Base-by-base conservation (phyloP, 35 echinoderm and acorn worm species). In the Apostichopus japonicus region DNA sequence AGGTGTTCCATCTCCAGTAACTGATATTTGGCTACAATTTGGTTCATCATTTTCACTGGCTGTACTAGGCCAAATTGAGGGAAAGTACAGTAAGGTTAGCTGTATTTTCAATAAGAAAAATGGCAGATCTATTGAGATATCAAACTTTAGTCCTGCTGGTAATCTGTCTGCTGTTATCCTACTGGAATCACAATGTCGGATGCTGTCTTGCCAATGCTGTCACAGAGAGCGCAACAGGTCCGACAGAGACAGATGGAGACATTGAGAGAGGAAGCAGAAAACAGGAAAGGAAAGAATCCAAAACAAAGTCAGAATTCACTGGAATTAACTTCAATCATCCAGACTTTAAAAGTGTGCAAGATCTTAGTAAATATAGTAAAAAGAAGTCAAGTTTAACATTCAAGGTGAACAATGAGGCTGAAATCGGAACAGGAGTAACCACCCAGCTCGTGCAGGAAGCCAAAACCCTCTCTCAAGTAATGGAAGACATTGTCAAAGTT, bases 351-450 rank as follows among this genome's bases (percentile, higher is more conserved):
- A 89, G 16, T 33, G 72, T 65, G 86, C 86, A 67, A 73, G 86
- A 89, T 17, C 24, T 72, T 16, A 65, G 56, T 53, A 84, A 59
- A 58, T 89, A 89, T 73, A 89, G 63, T 54, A 57, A 89, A 53
- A 89, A 89, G 24, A 10, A 89, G 54, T 51, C 86, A 16, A 89
- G 86, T 73, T 4, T 89, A 8, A 89, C 61, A 71, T 89, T 73
- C n/a, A 87, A 58, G 24, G 86, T 89, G 1, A 89, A 89, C 86
- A 51, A 72, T 15, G 86, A 89, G 86, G 86, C 86, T 67, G 86
- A 89, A 63, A 54, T 89, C 63, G 19, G 86, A 73, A 89, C 86
- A 54, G 86, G 86, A 21, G 86, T 89, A 27, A 72, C 86, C 33
- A 89, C 86, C 19, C 86, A 89, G 61, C 63, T 89, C 6, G 51